Evolutionary conservation across 1,140 invertebrate genomes (phyloP).

Genomic region (Pemphigus obesinymphae): DNA sequence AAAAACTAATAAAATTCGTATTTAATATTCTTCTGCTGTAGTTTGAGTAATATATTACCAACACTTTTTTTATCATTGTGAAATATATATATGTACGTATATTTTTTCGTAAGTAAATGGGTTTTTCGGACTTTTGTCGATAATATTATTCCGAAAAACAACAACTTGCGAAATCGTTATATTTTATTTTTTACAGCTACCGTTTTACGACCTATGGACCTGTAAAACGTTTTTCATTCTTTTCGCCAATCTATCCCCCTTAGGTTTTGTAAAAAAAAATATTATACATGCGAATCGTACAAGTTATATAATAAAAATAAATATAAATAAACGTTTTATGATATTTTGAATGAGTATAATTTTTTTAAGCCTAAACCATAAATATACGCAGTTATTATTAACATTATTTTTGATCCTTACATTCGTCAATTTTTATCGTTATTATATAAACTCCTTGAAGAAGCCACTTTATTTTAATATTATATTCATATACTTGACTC

Average conservation of each 20-base stretch:
- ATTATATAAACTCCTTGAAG: no score
- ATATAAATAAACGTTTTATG: neutral
- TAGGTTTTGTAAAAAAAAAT: neutral
- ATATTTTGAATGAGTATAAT: neutral
- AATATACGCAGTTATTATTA: no score
- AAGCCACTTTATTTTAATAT: no score
- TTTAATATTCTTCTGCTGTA: neutral
- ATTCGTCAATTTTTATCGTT: no score
- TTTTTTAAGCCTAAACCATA: neutral
- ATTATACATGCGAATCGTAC: neutral
- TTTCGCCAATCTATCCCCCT: neutral
- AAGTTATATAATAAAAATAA: neutral
- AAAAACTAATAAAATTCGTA: constrained; percentile 12
- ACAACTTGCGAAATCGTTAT: neutral
- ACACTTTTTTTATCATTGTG: neutral
- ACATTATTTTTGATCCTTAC: no score
- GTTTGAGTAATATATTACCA: neutral
- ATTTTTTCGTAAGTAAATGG: constrained; percentile 1
- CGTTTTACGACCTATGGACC: neutral
- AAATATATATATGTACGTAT: neutral
- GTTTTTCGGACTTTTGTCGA: constrained; percentile 7
- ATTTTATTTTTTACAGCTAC: neutral
- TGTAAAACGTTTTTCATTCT: neutral
- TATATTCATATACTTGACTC: no score
- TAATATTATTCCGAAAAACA: neutral